These are phyloP conservation scores for Diarsia dahlii DNA, from an alignment of 2,888 invertebrate genomes.

Conservation along the genomic window DNA sequence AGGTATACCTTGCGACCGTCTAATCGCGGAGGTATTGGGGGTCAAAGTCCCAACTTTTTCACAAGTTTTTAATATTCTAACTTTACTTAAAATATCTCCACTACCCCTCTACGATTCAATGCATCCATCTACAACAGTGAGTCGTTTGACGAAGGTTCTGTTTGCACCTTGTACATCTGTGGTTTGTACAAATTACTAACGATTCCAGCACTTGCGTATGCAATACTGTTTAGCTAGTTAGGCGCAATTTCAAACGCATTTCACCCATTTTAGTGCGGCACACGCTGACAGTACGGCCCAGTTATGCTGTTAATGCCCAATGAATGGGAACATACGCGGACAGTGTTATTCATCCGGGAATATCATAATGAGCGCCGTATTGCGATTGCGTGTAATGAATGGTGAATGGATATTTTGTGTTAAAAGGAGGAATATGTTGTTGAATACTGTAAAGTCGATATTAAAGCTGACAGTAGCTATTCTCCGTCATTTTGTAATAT, in stretches of 20 bases:
- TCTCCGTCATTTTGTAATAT: too few species aligned
- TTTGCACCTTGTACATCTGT: too few species aligned
- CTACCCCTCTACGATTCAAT: too few species aligned
- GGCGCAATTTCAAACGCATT: constrained; percentile 55
- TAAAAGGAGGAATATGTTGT: background rate
- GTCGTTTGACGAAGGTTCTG: too few species aligned
- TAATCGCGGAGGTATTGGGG: too few species aligned
- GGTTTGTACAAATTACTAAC: constrained; percentile 48
- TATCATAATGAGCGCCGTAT: constrained; percentile 51
- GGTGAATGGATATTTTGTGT: background rate
- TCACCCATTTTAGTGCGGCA: constrained; percentile 38
- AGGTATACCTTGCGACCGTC: too few species aligned
- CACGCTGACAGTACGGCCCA: constrained; percentile 21
- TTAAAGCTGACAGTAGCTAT: background rate
- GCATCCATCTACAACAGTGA: too few species aligned
- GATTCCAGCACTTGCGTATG: constrained; percentile 46
- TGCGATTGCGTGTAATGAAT: constrained; percentile 35
- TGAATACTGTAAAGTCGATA: background rate
- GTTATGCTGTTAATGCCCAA: constrained; percentile 52
- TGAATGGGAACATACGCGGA: constrained; percentile 43
- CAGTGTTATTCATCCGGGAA: constrained; percentile 52
- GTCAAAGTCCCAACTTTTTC: too few species aligned
- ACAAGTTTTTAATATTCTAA: too few species aligned
- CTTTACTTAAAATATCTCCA: too few species aligned
- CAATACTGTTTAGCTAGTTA: constrained; percentile 52